Base-by-base conservation (phyloP, 2,113 vertebrate species). In the Prionailurus bengalensis region DNA sequence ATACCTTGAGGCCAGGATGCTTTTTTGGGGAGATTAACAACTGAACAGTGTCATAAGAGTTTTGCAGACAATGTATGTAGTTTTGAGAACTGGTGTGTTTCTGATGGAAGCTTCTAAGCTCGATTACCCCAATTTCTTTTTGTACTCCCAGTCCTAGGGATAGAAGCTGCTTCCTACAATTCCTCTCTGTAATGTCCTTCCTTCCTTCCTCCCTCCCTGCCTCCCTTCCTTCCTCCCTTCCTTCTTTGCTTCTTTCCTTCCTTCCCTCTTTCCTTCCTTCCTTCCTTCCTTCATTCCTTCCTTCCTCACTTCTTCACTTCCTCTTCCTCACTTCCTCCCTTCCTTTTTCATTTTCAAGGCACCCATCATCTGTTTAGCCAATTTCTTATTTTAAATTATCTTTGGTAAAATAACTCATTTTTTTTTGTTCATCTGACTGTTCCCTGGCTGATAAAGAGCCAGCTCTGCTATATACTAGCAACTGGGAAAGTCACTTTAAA, bases 351-450 rank as follows among this genome's bases (percentile, higher is more conserved):
- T 89, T 95, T 90, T 78, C 39, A n/a, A 80, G 16, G 15, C 17
- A 79, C 25, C 27, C 17, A 88, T 82, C n/a, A 39, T 36, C 14
- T 66, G 31, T 33, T 89, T 65, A 89, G 29, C 17, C 36, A 9
- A 45, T 83, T 89, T 93, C 2, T 82, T 17, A 88, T 31, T 39
- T 82, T 65, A 87, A 81, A 29, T 92, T 92, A 12, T 96, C 36
- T 58, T 63, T 93, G 12, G 42, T 19, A 58, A 81, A 82, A 96
- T 23, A 82, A 39, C 5, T 78, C 25, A 0, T 27, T 65, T 4
- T 12, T 8, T 68, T 19, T 45, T 39, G 19, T 65, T 88, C 16
- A 21, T 36, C 7, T 68, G 17, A 39, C 6, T 36, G 23, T 33
- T 23, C 33, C 16, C 15, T 27, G 42, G 3, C 39, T 45, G 55